A percentile compares a stretch with the other conserved stretches of the same genome.
These are phyloP conservation scores for Drosophila willistoni DNA, from an alignment of 1,140 invertebrate genomes.

Conservation along the genomic window DNA sequence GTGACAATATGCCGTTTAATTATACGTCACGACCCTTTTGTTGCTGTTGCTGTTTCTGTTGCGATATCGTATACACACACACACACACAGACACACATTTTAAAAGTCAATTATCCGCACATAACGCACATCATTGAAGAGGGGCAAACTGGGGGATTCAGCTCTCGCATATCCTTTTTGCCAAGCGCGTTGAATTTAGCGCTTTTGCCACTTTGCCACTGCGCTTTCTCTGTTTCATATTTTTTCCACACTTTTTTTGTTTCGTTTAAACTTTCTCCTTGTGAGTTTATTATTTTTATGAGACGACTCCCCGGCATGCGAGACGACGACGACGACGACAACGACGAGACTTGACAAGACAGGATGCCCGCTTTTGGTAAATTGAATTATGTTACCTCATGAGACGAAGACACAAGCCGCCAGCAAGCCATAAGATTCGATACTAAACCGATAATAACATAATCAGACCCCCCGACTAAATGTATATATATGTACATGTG, in stretches of 20 bases:
- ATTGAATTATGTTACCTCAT: conserved; percentile 59
- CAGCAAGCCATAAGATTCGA: conserved; percentile 61
- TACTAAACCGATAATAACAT: conserved; percentile 80
- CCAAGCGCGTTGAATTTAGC: conserved; percentile 73
- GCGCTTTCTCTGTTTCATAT: conserved; percentile 32
- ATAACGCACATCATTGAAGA: conserved; percentile 76
- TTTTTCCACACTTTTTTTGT: conserved; percentile 17
- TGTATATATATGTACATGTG: not conserved
- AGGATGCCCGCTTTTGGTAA: conserved; percentile 41
- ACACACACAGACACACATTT: conserved; percentile 68
- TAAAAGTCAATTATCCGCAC: conserved; percentile 81
- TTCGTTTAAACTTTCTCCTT: conserved; percentile 38
- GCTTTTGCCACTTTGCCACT: conserved; percentile 37
- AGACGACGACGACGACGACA: conserved; percentile 28
- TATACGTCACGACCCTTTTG: conserved; percentile 70
- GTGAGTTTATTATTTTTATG: conserved; percentile 71
- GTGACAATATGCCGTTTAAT: conserved; percentile 81
- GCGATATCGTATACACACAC: conserved; percentile 61
- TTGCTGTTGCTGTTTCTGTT: conserved; percentile 52
- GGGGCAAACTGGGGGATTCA: conserved; percentile 7
- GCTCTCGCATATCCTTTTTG: conserved; percentile 48
- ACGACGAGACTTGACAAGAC: conserved; percentile 3
- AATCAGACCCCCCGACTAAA: conserved; percentile 52
- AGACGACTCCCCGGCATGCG: conserved; percentile 58
- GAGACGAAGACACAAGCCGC: conserved; percentile 40